Evolutionary conservation across 2,888 invertebrate genomes (phyloP), one percentile per base, ranked within the genome.

Genomic region (Deilephila elpenor): DNA sequence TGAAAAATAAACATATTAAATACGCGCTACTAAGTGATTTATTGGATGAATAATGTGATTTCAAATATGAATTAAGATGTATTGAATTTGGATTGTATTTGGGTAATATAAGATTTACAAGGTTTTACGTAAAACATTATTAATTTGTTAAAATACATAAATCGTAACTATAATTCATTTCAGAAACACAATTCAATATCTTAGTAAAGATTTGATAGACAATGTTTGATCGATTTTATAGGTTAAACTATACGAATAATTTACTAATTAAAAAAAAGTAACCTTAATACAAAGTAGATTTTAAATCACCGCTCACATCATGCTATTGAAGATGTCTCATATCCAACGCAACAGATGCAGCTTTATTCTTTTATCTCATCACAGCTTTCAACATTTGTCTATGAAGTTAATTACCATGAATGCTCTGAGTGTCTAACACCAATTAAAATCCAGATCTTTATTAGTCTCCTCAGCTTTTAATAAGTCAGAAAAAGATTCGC

Each of bases 41-140:
- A 60, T 60, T 60, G 17, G 29, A 29, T 60, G 14, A 60, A 60
- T 60, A 60, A 60, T 60, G 29, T 25, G 60, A 60, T 60, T 60
- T 60, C 29, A 60, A 5, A 60, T 60, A 11, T 11, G 29, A 60
- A 17, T 60, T 17, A 60, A 60, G 60, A 60, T 29, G 25, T 60
- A 60, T 60, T 60, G 17, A 32, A 60, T 17, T 60, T 29, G 60
- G 0, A 60, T 29, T 29, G 17, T 60, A 60, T 60, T 29, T 29
- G 4, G 17, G 3, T 8, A 4, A 60, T 11, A 17, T 17, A 29
- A 29, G 17, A 17, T 60, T 25, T 60, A 29, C 3, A 60, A 25
- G 6, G 1, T 11, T 14, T 29, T 56, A n/a, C n/a, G n/a, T 56
- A n/a, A 56, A 56, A 7, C 19, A 6, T 56, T n/a, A 56, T 56